Conservation (phyloP, 1,140 invertebrate species). For the Habropoda laboriosa region DNA sequence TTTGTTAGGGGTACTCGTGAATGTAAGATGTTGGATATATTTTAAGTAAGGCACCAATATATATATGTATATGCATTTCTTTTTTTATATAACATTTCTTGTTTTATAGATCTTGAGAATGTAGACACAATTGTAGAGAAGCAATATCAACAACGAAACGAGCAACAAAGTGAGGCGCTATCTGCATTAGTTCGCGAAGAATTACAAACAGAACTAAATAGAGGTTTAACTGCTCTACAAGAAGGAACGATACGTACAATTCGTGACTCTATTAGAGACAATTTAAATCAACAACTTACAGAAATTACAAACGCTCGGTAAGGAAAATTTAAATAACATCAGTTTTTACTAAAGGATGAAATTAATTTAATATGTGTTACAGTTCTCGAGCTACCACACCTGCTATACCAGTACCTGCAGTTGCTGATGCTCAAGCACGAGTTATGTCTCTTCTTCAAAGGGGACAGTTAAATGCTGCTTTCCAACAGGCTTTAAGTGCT, state of each 20-base stretch:
- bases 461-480: constrained; percentile 92
- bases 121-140: constrained; percentile 73
- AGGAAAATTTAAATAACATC: not conserved
- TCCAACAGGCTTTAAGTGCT: constrained; percentile 93
- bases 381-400: constrained; percentile 84
- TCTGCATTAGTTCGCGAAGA: constrained; percentile 73
- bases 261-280: constrained; percentile 76
- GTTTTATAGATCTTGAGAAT: constrained; percentile 75
- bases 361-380: not conserved
- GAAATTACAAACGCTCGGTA: constrained; percentile 77
- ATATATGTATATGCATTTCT: no score
- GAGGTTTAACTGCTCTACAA: constrained; percentile 70
- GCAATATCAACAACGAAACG: constrained; percentile 73
- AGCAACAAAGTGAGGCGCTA: constrained; percentile 74
- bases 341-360: not conserved
- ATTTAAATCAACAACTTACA: constrained; percentile 77
- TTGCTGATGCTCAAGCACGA: constrained; percentile 83
- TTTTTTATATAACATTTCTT: constrained; percentile 13
- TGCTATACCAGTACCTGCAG: constrained; percentile 72
- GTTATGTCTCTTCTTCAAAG: constrained; percentile 88
- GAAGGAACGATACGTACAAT: constrained; percentile 73
- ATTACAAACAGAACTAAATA: constrained; percentile 75
- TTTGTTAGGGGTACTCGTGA: constrained; percentile 93
- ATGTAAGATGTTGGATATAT: constrained; percentile 84
- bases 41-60: not conserved